Conservation (phyloP, 2,113 vertebrate genomes). For the Condylura cristata region DNA sequence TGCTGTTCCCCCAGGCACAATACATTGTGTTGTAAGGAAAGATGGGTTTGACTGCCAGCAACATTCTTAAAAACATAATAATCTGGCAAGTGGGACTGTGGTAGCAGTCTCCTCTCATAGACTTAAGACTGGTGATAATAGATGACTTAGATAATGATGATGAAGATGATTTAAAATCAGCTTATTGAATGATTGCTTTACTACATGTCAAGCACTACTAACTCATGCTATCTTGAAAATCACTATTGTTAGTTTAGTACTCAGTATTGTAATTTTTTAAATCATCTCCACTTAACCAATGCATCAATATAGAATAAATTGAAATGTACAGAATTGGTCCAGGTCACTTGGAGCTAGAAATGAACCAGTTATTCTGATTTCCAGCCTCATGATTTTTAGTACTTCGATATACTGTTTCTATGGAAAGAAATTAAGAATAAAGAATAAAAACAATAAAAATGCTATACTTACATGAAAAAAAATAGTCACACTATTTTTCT, state of each 20-base stretch:
- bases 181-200: neutral
- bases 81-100: neutral
- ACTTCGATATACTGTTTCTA: neutral
- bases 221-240: neutral
- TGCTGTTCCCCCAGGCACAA: neutral
- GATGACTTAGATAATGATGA: neutral
- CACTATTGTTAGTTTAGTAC: neutral
- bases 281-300: neutral
- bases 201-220: neutral
- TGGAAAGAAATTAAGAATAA: neutral
- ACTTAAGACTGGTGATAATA: neutral
- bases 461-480: neutral
- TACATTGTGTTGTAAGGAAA: neutral
- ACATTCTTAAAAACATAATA: neutral
- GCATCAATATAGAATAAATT: neutral
- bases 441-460: neutral
- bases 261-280: neutral
- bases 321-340: neutral
- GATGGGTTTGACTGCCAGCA: neutral
- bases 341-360: neutral
- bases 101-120: neutral
- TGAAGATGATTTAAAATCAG: neutral
- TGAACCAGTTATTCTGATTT: neutral
- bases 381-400: neutral
- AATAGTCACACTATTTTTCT: neutral